phyloP scores from a whole-genome alignment of 2,797 vertebrate genomes.

The Monodelphis domestica region DNA sequence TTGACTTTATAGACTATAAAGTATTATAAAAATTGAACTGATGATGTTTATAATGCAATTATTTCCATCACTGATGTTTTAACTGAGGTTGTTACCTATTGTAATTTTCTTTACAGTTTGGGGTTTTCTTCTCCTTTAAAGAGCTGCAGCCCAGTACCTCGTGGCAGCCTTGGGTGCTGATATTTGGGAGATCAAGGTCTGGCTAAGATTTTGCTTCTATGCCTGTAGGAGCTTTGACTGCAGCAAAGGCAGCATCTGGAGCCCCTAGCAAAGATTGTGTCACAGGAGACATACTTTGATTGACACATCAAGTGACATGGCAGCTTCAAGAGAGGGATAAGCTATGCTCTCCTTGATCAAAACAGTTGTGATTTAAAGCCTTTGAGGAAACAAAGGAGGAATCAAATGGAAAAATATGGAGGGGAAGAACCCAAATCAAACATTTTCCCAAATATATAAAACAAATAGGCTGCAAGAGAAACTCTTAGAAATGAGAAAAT shows the following conservation, averaged over 20 bases:
- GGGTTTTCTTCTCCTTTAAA: not conserved
- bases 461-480: not conserved
- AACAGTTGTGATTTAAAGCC: constrained; percentile 41
- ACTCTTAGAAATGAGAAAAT: not conserved
- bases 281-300: not conserved
- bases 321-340: constrained; percentile 36
- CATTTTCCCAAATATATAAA: constrained; percentile 25
- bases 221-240: not conserved
- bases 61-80: not conserved
- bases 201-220: not conserved
- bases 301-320: constrained; percentile 16
- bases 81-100: constrained; percentile 19
- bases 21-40: not conserved
- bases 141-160: not conserved
- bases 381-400: constrained; percentile 49
- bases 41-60: not conserved
- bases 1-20: not conserved
- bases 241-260: not conserved
- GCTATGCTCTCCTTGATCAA: constrained; percentile 22
- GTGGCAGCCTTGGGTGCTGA: constrained; percentile 3
- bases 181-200: constrained; percentile 28
- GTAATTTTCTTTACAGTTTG: constrained; percentile 10
- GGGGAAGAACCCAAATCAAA: constrained; percentile 12
- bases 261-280: not conserved
- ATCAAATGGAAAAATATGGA: constrained; percentile 25